These are phyloP conservation scores for Hirudinaria manillensis DNA, from an alignment of 2,888 invertebrate genomes.

Conservation along the genomic window DNA sequence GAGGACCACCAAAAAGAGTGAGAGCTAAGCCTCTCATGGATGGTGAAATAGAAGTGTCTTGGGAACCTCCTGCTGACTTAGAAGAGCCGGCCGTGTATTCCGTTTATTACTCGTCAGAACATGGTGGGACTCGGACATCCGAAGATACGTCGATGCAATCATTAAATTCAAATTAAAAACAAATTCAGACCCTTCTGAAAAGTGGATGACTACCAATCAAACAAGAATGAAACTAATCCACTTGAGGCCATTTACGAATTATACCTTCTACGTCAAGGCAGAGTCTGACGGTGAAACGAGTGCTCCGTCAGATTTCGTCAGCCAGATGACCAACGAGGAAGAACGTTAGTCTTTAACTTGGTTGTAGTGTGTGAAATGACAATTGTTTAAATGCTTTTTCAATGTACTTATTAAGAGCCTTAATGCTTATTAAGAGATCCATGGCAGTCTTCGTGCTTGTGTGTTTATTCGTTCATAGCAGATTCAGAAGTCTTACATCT, in stretches of 20 bases:
- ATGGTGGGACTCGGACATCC: too few species aligned
- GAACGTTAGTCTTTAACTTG: not conserved
- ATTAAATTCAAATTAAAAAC: too few species aligned
- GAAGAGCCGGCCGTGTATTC: not conserved
- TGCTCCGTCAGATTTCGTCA: not conserved
- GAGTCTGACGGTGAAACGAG: not conserved
- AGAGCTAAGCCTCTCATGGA: not conserved
- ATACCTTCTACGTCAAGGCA: not conserved
- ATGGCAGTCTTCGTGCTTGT: too few species aligned
- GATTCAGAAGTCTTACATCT: too few species aligned
- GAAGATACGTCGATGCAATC: too few species aligned
- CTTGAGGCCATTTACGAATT: not conserved
- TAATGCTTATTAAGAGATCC: too few species aligned
- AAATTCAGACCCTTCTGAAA: too few species aligned
- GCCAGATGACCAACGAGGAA: constrained; percentile 3
- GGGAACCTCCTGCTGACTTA: not conserved
- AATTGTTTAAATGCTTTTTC: too few species aligned
- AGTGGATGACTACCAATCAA: not conserved
- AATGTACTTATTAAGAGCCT: too few species aligned
- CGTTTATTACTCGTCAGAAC: not conserved
- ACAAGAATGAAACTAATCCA: not conserved
- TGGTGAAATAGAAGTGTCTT: not conserved
- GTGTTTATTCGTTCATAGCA: too few species aligned
- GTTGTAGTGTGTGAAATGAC: too few species aligned
- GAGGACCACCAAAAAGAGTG: not conserved